A percentile compares a stretch with the other conserved stretches of the same genome.
phyloP scores from a whole-genome alignment of 2,797 vertebrate genomes.

The Sandelia bainsii region DNA sequence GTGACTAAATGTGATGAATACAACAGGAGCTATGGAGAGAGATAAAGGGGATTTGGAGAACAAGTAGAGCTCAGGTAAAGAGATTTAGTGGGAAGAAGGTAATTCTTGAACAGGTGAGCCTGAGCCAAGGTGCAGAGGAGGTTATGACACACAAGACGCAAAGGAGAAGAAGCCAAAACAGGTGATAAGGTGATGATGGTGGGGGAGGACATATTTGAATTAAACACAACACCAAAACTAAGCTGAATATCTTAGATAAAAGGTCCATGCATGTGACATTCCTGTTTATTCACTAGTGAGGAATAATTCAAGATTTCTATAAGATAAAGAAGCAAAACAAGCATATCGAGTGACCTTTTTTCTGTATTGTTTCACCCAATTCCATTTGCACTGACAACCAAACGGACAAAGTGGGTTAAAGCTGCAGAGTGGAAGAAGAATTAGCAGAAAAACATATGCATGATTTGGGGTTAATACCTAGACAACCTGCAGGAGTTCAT shows the following conservation, averaged over 20 bases:
- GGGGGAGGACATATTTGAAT: constrained; percentile 21
- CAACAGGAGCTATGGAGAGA: constrained; percentile 3
- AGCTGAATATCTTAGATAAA: constrained; percentile 52
- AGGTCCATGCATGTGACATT: constrained; percentile 41
- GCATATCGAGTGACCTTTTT: neutral
- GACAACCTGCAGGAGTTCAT: constrained; percentile 22
- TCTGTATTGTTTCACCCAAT: neutral
- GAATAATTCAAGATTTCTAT: constrained; percentile 36
- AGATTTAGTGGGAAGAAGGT: constrained; percentile 32
- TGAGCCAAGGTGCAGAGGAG: constrained; percentile 27
- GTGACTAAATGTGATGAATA: constrained; percentile 10
- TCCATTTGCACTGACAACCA: constrained; percentile 13
- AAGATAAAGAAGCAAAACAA: constrained; percentile 4
- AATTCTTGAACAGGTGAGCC: constrained; percentile 39
- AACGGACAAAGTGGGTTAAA: constrained; percentile 19
- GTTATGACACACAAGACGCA: constrained; percentile 8
- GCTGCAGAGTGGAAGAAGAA: constrained; percentile 9
- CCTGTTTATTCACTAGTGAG: constrained; percentile 41
- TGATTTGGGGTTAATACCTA: constrained; percentile 18
- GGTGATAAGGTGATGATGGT: constrained; percentile 22
- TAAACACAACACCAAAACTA: constrained; percentile 12
- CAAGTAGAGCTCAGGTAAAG: neutral
- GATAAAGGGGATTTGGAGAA: constrained; percentile 21
- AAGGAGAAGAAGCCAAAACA: constrained; percentile 2
- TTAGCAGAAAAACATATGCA: constrained; percentile 12